phyloP scores from a whole-genome alignment of 2,113 vertebrate species.

The Sarotherodon lohbergeri region DNA sequence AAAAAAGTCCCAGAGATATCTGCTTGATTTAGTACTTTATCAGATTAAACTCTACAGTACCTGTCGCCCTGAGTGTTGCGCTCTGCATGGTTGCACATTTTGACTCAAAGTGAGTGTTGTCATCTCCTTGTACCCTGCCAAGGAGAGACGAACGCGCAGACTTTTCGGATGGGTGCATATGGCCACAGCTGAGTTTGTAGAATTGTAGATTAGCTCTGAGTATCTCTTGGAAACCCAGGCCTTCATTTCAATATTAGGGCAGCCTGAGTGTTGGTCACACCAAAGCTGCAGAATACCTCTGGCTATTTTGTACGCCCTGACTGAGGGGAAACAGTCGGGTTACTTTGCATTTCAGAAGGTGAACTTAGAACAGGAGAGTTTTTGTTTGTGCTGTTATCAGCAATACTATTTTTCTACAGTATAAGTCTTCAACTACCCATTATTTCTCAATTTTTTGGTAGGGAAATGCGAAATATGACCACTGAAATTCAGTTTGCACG shows the following conservation, averaged over 20 bases:
- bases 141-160: background rate
- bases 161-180: background rate
- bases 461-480: background rate
- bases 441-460: background rate
- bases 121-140: conserved; percentile 23
- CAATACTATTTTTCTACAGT: background rate
- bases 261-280: background rate
- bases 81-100: conserved; percentile 39
- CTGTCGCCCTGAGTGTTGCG: conserved; percentile 23
- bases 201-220: conserved; percentile 30
- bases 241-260: background rate
- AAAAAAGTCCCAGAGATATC: conserved; percentile 40
- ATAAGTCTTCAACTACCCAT: background rate
- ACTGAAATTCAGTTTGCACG: background rate
- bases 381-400: background rate
- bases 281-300: background rate
- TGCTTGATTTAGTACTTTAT: conserved; percentile 55
- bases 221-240: background rate
- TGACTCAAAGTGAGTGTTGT: conserved; percentile 33
- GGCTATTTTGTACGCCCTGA: background rate
- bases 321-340: background rate
- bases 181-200: conserved; percentile 25
- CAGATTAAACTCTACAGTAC: conserved; percentile 53
- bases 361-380: background rate
- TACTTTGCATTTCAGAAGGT: background rate